Conservation (phyloP, 2,888 invertebrate species). For the Spialia ferax region DNA sequence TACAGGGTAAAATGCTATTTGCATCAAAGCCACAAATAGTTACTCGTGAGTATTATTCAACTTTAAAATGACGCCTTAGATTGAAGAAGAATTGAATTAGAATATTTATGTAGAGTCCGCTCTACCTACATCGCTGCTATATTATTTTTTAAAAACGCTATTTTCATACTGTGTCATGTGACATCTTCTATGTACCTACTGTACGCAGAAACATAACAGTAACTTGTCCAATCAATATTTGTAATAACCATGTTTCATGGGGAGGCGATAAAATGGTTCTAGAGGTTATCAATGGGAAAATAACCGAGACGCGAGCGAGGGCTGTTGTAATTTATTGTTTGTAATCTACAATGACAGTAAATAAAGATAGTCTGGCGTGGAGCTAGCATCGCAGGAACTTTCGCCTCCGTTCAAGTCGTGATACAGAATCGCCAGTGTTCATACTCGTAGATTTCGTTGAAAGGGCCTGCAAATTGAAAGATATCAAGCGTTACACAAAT, state of each 20-base stretch:
- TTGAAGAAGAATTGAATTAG: background rate
- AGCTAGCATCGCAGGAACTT: conserved; percentile 50
- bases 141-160: background rate
- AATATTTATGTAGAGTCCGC: no score
- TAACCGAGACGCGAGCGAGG: conserved; percentile 14
- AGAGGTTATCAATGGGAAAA: conserved; percentile 16
- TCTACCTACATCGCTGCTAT: no score
- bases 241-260: conserved; percentile 14
- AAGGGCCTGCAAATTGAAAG: conserved; percentile 60
- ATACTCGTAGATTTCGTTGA: conserved; percentile 41
- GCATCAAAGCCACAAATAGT: no score
- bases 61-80: background rate
- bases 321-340: conserved; percentile 24
- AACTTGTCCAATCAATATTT: background rate
- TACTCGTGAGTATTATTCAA: no score
- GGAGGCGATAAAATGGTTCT: background rate
- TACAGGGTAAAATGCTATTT: no score
- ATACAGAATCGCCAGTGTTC: conserved; percentile 45
- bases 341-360: conserved; percentile 24
- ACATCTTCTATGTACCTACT: background rate
- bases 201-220: no score
- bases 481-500: conserved; percentile 48
- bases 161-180: background rate
- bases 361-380: conserved; percentile 23
- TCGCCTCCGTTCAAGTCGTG: conserved; percentile 50